Conservation (phyloP, 2,888 invertebrate species). For the Nipponacmea schrenckii region DNA sequence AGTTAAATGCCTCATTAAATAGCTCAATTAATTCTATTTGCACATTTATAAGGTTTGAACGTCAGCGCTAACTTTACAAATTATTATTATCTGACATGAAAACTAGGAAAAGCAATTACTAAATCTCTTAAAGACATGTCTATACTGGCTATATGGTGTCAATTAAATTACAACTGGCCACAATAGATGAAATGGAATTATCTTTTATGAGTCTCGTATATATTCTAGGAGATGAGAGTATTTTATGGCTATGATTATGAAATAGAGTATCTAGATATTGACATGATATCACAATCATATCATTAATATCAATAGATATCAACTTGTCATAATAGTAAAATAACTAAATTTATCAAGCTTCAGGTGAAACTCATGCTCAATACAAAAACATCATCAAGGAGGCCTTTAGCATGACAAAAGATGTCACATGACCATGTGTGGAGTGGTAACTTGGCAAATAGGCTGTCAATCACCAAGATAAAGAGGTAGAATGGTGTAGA, state of each 20-base stretch:
- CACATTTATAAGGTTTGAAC: not conserved
- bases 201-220: not conserved
- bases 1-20: not conserved
- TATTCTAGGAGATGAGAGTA: not conserved
- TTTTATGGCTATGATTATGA: not conserved
- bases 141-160: not conserved
- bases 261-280: not conserved
- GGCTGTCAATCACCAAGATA: constrained; percentile 2
- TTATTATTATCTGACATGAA: not conserved
- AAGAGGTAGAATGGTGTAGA: not conserved
- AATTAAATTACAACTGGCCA: not conserved
- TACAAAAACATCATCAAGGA: not conserved
- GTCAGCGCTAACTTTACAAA: not conserved
- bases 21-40: not conserved
- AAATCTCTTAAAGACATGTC: constrained; percentile 7
- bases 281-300: too few relatives aligned
- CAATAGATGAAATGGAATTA: not conserved
- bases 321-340: not conserved
- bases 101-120: constrained; percentile 4
- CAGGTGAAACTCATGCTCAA: not conserved
- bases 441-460: constrained; percentile 4
- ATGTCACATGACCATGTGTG: constrained; percentile 3
- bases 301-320: not conserved
- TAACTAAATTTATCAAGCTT: not conserved
- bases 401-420: constrained; percentile 1